These are phyloP conservation scores for Drosophila barbarae DNA, from an alignment of 2,888 invertebrate species.

Conservation along the genomic window DNA sequence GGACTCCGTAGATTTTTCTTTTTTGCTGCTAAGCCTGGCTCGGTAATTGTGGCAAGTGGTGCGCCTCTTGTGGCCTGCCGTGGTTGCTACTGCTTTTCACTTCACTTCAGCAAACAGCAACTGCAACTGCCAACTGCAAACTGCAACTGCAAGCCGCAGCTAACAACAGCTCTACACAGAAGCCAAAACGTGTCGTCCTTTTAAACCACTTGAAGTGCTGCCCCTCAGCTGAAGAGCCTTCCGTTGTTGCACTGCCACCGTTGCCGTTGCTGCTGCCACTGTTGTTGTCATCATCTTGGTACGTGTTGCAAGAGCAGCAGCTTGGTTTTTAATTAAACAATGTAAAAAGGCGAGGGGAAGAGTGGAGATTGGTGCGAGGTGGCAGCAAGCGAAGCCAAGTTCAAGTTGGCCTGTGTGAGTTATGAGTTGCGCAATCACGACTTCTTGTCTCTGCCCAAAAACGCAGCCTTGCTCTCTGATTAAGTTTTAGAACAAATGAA, in stretches of 20 bases:
- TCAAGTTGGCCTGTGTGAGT: conserved; percentile 71
- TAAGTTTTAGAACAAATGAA: conserved; percentile 76
- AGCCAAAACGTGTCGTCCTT: conserved; percentile 76
- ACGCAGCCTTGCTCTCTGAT: conserved; percentile 49
- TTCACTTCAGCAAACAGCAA: conserved; percentile 18
- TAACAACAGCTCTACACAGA: conserved; percentile 65
- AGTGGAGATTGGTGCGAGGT: conserved; percentile 47
- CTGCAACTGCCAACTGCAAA: conserved; percentile 15
- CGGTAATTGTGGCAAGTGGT: conserved; percentile 72
- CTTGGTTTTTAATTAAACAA: conserved; percentile 78
- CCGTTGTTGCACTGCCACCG: conserved; percentile 21
- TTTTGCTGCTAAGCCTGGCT: conserved; percentile 30
- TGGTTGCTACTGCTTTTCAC: conserved; percentile 37
- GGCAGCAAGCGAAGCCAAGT: conserved; percentile 42
- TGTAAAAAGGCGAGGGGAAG: conserved; percentile 36
- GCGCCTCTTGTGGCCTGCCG: conserved; percentile 50
- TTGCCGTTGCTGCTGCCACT: conserved; percentile 22
- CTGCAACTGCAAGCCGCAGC: conserved; percentile 30
- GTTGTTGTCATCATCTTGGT: conserved; percentile 51
- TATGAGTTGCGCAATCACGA: conserved; percentile 79
- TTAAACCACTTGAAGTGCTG: conserved; percentile 61
- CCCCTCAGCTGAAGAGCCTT: conserved; percentile 50
- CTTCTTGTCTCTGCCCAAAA: conserved; percentile 74
- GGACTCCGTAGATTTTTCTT: conserved; percentile 8
- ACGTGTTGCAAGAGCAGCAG: conserved; percentile 57